Base-by-base conservation (phyloP, 2,888 invertebrate species). In the Mythimna ferrago region DNA sequence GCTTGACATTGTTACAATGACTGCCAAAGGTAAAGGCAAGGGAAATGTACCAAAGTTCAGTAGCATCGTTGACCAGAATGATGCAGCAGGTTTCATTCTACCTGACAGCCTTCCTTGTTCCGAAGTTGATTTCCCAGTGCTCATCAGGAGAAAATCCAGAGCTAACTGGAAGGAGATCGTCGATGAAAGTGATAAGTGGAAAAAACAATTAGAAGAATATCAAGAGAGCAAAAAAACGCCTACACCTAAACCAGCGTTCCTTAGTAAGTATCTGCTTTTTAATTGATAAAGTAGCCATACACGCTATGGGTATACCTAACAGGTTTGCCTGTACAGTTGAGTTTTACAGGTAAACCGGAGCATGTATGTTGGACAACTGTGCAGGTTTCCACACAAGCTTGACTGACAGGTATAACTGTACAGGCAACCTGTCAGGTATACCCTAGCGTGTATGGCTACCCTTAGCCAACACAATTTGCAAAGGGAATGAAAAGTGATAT, bases 51-150 rank as follows among this genome's bases (percentile, higher is more conserved):
- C 76, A 0, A 93, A 92, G 86, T 78, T 89, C 0, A 62, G 61
- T 6, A 87, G 82, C 19, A 0, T 2, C n/a, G 11, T 0, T 64
- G 93, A 93, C 2, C 64, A 85, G 6, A 80, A 80, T n/a, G 94
- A 92, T 2, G 85, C 83, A 51, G 90, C 93, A 0, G 83, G 89
- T 4, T 96, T 96, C 66, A 90, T 88, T 14, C 79, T 96, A 60
- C 96, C 96, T 1, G 92, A 93, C 10, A 95, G 94, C 76, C 87
- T 96, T 9, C 91, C 95, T 5, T 93, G 94, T 78, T 95, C 96
- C 0, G 94, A 95, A 83, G 86, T 95, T 60, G 91, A 94, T 5
- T 94, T 95, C 76, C 95, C 96, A 0, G 77, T 93, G 6, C 77
- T 94, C 6, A 84, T 91, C 62, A 90, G 85, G 62, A 91, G 82